phyloP scores from a whole-genome alignment of 2,797 vertebrate species.

The Acanthurus leucopareius region DNA sequence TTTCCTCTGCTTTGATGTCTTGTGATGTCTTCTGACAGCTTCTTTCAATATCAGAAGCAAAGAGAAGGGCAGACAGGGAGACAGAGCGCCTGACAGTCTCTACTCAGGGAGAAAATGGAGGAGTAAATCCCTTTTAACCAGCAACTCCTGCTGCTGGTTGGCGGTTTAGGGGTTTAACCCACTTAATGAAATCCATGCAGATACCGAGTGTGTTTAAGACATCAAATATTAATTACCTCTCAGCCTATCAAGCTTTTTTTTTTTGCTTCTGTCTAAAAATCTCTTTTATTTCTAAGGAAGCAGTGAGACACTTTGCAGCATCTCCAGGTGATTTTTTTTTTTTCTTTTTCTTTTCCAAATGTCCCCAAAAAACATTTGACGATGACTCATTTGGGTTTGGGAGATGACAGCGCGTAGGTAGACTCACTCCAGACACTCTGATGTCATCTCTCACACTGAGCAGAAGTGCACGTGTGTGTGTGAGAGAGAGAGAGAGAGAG shows the following conservation, averaged over 20 bases:
- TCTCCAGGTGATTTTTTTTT: neutral
- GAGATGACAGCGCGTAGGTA: conserved; percentile 28
- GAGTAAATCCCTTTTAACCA: neutral
- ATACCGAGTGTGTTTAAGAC: neutral
- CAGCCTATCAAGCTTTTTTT: neutral
- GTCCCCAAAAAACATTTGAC: conserved; percentile 11
- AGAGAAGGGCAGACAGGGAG: neutral
- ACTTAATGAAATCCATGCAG: neutral
- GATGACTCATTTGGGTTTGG: conserved; percentile 23
- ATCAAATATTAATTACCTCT: neutral
- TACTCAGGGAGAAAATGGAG: too few relatives aligned
- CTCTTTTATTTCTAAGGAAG: neutral
- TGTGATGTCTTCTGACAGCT: neutral
- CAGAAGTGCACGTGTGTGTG: neutral
- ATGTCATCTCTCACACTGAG: conserved; percentile 39
- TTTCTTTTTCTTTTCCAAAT: neutral
- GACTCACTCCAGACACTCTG: conserved; percentile 35
- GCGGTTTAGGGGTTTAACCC: neutral
- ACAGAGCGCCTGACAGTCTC: neutral
- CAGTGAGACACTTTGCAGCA: neutral
- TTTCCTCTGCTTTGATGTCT: too few relatives aligned
- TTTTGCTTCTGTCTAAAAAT: neutral
- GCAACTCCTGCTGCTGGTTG: neutral
- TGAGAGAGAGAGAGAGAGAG: neutral
- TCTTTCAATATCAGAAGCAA: neutral